Evolutionary conservation across 2,888 invertebrate species (phyloP), one percentile per base, ranked within the genome.

Genomic region (Ypsolopha scabrella): DNA sequence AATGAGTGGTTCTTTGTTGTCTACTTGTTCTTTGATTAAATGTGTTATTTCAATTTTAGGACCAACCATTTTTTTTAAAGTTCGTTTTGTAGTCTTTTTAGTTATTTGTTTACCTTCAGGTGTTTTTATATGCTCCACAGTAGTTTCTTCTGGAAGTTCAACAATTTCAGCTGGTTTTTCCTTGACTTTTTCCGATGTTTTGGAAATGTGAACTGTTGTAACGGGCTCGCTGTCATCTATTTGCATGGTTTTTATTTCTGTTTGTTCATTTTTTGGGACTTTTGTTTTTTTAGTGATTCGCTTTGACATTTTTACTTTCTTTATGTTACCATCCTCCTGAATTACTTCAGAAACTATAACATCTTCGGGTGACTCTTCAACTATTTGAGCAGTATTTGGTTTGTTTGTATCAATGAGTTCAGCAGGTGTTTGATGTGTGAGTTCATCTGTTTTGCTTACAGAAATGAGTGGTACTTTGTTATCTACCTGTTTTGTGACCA

Each of bases 1-100:
- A 51, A 75, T 65, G 61, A 80, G 60, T 58, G 86, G 68, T 69
- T 77, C 60, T 60, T 73, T 78, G 43, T 81, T 77, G 55, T 80
- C 78, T 63, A 65, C 63, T 54, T 64, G 63, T n/a, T 62, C 61
- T 48, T 76, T 77, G n/a, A 38, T 50, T 7, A 71, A 55, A 63
- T 73, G 51, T 57, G 67, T 56, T 61, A 74, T 57, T 59, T 73
- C 63, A 57, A 77, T 57, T 55, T 65, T 67, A 57, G 59, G 60
- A 53, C 61, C 64, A 43, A n/a, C 64, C 60, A 67, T 58, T 58
- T 67, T 62, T 53, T 70, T 72, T 34, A 60, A 65, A n/a, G 63
- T 57, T 41, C 62, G 60, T 52, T 67, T 70, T 50, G 63, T 67
- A 24, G 55, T 57, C 46, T 61, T 63, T 13, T 52, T 59, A 53